Conservation (phyloP, 2,113 vertebrate genomes). For the Hippotragus niger region DNA sequence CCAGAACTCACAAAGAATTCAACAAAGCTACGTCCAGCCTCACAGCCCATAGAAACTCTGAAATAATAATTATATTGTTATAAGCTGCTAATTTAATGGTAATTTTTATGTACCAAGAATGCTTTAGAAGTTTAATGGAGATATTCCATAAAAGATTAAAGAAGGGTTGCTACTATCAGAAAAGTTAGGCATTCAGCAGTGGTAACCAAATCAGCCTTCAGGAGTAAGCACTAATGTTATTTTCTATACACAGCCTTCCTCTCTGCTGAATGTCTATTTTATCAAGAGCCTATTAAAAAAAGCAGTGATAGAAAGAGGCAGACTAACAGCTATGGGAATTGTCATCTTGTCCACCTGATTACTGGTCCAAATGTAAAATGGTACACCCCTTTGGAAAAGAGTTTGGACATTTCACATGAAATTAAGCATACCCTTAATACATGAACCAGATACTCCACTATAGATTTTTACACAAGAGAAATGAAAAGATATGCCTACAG, state of each 20-base stretch:
- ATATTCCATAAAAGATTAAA: not conserved
- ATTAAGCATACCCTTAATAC: not conserved
- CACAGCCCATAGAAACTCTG: not conserved
- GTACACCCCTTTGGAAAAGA: not conserved
- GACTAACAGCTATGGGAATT: not conserved
- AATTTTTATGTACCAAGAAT: not conserved
- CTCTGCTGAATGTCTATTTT: not conserved
- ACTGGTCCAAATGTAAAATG: not conserved
- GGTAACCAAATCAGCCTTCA: not conserved
- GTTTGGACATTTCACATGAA: not conserved
- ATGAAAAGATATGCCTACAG: not conserved
- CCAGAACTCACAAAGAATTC: not conserved
- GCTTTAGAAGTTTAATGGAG: not conserved
- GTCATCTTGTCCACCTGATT: not conserved
- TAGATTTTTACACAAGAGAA: not conserved
- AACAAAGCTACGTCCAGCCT: not conserved
- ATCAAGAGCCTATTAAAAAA: not conserved
- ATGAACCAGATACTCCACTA: not conserved
- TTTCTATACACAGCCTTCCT: not conserved
- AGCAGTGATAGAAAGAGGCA: not conserved
- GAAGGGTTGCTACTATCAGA: not conserved
- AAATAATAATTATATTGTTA: not conserved
- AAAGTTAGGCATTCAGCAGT: not conserved
- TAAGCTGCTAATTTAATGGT: not conserved
- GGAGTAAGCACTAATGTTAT: not conserved